Base-by-base conservation (phyloP, 1,140 invertebrate genomes). In the Polyergus mexicanus region DNA sequence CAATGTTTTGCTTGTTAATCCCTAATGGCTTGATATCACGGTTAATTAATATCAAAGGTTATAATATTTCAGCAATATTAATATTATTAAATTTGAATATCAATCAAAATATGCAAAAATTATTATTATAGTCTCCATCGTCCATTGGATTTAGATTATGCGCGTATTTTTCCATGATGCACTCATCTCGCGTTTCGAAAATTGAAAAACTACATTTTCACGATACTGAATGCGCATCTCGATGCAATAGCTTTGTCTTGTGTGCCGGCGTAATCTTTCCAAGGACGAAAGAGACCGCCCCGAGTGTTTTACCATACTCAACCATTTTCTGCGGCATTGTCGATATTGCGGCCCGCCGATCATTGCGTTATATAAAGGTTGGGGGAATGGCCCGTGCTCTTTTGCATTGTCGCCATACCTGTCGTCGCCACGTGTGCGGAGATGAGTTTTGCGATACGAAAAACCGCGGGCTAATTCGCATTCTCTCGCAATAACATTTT, bases 391-490 rank as follows among this genome's bases (percentile, higher is more conserved):
- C n/a, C n/a, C 13, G 41, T 28, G 10, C 22, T 47, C 77, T 69
- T 56, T 80, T 56, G 32, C 32, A 81, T 81, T 81, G 77, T 71
- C 16, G 47, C 44, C 10, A 80, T 80, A 69, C 22, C 65, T 80
- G 65, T 71, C 77, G 51, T 16, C 25, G 44, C 47, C 77, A 71
- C 69, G n/a, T 22, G 51, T 65, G 16, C 16, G 32, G 22, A 56
- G 51, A 81, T 41, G 44, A 81, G 65, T 16, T 47, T 71, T 51
- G 66, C 35, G 32, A 65, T 32, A 66, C 32, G 25, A 69, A 69
- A 65, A 80, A 80, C 65, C 65, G 63, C 65, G 35, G 47, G 65
- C 47, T 80, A 69, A 80, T 80, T 80, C 77, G 75, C 60, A 66
- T 78, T 78, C 35, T 78, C 35, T 35, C 25, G 22, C 63, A 47